These are phyloP conservation scores for Hydroisotoma schaefferi DNA, from an alignment of 2,888 invertebrate genomes.

Conservation along the genomic window DNA sequence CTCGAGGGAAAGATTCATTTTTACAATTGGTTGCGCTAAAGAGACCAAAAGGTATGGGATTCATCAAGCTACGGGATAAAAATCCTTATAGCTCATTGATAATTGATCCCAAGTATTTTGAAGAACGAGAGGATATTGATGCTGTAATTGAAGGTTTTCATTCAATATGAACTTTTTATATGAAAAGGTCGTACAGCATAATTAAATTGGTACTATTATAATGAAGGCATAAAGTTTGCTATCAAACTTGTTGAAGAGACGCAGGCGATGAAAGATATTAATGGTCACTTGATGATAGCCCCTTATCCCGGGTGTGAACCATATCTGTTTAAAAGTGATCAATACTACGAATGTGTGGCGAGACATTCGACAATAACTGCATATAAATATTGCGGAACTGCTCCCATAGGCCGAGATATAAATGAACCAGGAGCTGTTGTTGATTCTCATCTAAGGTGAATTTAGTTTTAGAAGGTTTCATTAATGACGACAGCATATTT, in stretches of 20 bases:
- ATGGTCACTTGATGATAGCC: slow-evolving; percentile 7
- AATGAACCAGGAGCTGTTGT: slow-evolving; percentile 21
- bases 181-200: too few relatives aligned
- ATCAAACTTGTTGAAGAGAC: slow-evolving; percentile 26
- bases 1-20: slow-evolving; percentile 23
- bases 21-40: slow-evolving; percentile 20
- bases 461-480: neutral
- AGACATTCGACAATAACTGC: slow-evolving; percentile 22
- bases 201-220: neutral
- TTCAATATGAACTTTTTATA: neutral
- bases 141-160: slow-evolving; percentile 23
- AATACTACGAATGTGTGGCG: slow-evolving; percentile 21
- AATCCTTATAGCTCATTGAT: slow-evolving; percentile 21
- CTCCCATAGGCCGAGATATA: slow-evolving; percentile 21
- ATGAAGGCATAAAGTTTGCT: slow-evolving; percentile 27
- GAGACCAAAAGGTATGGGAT: slow-evolving; percentile 16
- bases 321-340: slow-evolving; percentile 17
- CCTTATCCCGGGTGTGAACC: slow-evolving; percentile 26
- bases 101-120: slow-evolving; percentile 30
- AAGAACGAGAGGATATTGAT: slow-evolving; percentile 14
- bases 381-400: slow-evolving; percentile 30
- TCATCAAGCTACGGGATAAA: slow-evolving; percentile 17
- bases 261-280: slow-evolving; percentile 12
- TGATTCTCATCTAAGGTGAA: slow-evolving; percentile 19
- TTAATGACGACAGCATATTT: neutral